These are phyloP conservation scores for Colinus virginianus DNA, from an alignment of 2,113 vertebrate species.

Conservation along the genomic window DNA sequence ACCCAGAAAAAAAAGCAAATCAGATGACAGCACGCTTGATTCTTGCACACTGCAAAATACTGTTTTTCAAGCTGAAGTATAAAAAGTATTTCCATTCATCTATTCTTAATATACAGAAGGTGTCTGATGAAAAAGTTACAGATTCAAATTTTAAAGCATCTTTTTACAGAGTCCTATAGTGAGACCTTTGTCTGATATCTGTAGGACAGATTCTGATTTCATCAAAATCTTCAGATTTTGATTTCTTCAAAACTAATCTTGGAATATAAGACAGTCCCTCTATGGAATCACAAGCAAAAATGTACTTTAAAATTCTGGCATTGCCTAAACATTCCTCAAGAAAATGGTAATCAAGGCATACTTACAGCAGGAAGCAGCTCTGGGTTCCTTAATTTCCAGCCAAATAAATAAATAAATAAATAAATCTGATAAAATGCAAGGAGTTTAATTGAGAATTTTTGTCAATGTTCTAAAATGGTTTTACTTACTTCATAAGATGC, in stretches of 20 bases:
- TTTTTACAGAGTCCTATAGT: conserved; percentile 67
- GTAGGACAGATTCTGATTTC: conserved; percentile 25
- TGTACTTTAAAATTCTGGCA: conserved; percentile 19
- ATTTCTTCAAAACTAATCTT: conserved; percentile 34
- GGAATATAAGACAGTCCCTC: background rate
- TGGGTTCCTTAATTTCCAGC: conserved; percentile 33
- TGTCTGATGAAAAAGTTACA: conserved; percentile 61
- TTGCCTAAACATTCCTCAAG: background rate
- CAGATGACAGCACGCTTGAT: background rate
- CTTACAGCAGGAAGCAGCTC: background rate
- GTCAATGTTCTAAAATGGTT: conserved; percentile 22
- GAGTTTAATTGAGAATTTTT: conserved; percentile 28
- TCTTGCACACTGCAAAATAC: background rate
- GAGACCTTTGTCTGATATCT: conserved; percentile 70
- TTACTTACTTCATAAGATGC: conserved; percentile 50
- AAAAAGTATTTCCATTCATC: background rate
- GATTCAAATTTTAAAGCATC: conserved; percentile 61
- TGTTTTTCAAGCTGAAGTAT: conserved; percentile 1
- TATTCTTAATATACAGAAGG: conserved; percentile 38
- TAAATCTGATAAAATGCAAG: background rate
- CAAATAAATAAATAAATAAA: background rate
- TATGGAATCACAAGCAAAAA: background rate
- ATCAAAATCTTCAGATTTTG: background rate
- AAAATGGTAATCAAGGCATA: conserved; percentile 16
- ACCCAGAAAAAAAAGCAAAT: background rate